These are phyloP conservation scores for Macrotis lagotis DNA, from an alignment of 2,113 vertebrate species.

Conservation along the genomic window DNA sequence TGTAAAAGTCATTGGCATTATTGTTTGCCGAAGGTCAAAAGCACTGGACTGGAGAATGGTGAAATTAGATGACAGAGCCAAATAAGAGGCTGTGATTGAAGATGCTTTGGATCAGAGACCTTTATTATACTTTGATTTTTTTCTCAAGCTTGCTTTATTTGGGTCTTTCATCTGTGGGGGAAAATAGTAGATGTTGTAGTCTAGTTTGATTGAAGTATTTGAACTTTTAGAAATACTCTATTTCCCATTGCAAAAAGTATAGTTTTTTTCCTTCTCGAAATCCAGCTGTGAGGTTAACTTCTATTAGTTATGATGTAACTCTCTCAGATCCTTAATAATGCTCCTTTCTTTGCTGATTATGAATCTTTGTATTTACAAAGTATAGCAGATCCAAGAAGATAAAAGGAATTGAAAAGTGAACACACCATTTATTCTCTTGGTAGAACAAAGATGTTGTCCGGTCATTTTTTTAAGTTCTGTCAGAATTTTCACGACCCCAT, in stretches of 20 bases:
- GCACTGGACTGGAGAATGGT: constrained; percentile 79
- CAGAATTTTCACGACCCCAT: background rate
- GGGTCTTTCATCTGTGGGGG: constrained; percentile 61
- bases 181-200: constrained; percentile 57
- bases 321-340: background rate
- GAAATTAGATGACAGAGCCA: constrained; percentile 84
- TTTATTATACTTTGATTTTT: constrained; percentile 78
- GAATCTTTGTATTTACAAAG: constrained; percentile 36
- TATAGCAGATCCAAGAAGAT: constrained; percentile 27
- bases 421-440: constrained; percentile 6
- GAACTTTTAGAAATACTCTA: constrained; percentile 54
- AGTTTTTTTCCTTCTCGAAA: constrained; percentile 9
- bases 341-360: background rate
- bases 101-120: constrained; percentile 75
- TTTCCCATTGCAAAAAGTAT: constrained; percentile 24
- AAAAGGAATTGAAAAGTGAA: constrained; percentile 9
- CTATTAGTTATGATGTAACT: constrained; percentile 42
- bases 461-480: background rate
- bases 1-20: constrained; percentile 83
- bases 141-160: constrained; percentile 70
- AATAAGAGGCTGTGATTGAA: constrained; percentile 81
- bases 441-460: background rate
- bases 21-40: constrained; percentile 86
- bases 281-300: constrained; percentile 25
- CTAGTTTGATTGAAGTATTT: constrained; percentile 71